Evolutionary conservation across 2,888 invertebrate genomes (phyloP), one percentile per base, ranked within the genome.

Genomic region (Cenopis cana): DNA sequence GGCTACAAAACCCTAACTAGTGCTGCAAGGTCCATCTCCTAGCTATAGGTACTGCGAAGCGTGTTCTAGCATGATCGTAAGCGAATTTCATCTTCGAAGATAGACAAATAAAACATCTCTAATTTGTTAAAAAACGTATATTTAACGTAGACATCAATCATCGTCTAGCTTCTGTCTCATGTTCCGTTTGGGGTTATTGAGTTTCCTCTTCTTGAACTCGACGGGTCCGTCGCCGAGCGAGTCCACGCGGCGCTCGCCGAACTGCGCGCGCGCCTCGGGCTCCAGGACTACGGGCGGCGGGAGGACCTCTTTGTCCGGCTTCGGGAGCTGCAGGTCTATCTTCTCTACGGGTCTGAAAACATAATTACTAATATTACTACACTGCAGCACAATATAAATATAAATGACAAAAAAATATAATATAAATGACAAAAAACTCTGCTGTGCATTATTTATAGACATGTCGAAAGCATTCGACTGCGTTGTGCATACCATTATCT

Each of bases 271-370:
- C 6, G 36, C 38, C 54, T 89, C 89, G 0, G 94, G 91, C 71
- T 93, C 90, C 52, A 93, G 85, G 64, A 94, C 84, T 0, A 95
- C 93, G 0, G 91, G 89, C 3, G 94, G 94, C 1, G 91, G 84
- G 0, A 87, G 81, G 1, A 88, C 74, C 49, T 86, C 83, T 70
- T 89, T 92, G 18, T 91, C 88, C 56, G 90, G 89, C 76, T 94
- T 90, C 0, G 97, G 97, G 69, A 97, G 86, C 80, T 97, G 96
- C 57, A 96, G 93, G 86, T 97, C 97, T 1, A 96, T 85, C 18
- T 90, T 89, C 77, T 94, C 89, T 33, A 82, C 85, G 49, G 91
- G 87, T 69, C 95, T 95, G 84, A 50, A 90, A 75, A 64, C 18
- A 18, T 4, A 10, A 83, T 65, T n/a, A 33, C 11, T 14, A 49